Conservation (phyloP, 2,888 invertebrate genomes). For the Pherbina coryleti region DNA sequence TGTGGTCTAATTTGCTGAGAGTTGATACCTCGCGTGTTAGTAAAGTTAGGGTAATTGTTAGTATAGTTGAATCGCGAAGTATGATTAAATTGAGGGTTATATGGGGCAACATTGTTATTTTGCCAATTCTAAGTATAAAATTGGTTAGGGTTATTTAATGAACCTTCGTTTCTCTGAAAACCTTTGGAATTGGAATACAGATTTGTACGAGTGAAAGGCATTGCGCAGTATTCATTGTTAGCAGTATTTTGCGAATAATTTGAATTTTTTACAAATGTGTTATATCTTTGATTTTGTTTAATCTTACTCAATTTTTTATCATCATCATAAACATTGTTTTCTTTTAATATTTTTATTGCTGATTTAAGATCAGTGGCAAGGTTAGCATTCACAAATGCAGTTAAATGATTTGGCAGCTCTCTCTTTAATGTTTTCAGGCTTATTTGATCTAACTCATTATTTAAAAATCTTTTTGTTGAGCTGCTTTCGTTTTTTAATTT, state of each 20-base stretch:
- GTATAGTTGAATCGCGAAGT: neutral
- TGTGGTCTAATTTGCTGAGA: constrained; percentile 1
- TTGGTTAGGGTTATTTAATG: neutral
- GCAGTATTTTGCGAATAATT: neutral
- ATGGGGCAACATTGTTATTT: neutral
- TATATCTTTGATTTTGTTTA: neutral
- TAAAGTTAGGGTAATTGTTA: no score
- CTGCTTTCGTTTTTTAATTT: no score
- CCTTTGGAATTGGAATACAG: neutral
- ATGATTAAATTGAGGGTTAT: neutral
- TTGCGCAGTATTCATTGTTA: neutral
- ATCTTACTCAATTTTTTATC: constrained; percentile 18
- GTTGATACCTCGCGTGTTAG: no score
- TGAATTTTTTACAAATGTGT: neutral
- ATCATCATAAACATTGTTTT: constrained; percentile 22
- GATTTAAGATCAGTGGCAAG: neutral
- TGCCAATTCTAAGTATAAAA: neutral
- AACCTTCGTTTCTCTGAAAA: neutral
- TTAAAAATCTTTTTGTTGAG: no score
- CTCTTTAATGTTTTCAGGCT: no score
- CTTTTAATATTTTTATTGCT: constrained; percentile 27
- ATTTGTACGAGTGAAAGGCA: neutral
- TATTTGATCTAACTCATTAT: no score
- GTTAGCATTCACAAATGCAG: constrained; percentile 6
- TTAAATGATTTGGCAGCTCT: constrained; percentile 11